These are phyloP conservation scores for Danio choprae DNA, from an alignment of 2,797 vertebrate species.

Conservation along the genomic window DNA sequence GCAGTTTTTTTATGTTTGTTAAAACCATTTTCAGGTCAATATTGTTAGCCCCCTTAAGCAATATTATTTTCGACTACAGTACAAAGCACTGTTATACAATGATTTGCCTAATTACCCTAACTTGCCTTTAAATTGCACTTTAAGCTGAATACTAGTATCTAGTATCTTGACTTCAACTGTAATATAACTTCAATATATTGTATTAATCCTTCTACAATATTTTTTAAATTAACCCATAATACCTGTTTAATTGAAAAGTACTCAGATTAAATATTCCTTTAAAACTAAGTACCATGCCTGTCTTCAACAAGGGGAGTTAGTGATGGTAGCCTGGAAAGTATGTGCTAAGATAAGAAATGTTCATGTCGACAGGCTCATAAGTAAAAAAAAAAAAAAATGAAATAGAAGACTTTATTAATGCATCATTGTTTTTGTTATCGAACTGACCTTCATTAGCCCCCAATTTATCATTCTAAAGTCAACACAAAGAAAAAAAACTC, in stretches of 20 bases:
- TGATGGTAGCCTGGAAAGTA: constrained; percentile 12
- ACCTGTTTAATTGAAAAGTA: neutral
- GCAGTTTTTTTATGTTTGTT: too few species aligned
- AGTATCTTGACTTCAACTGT: too few species aligned
- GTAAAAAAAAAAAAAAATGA: constrained; percentile 9
- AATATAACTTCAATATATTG: too few species aligned
- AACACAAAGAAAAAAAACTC: constrained; percentile 42
- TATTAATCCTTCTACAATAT: neutral
- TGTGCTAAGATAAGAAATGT: constrained; percentile 7
- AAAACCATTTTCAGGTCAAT: too few species aligned
- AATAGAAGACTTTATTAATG: constrained; percentile 10
- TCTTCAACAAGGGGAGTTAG: neutral
- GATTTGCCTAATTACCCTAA: too few species aligned
- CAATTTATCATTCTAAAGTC: constrained; percentile 43
- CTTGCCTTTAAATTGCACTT: too few species aligned
- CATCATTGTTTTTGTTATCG: constrained; percentile 37
- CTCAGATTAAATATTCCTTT: neutral
- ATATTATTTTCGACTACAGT: too few species aligned
- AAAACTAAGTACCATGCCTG: constrained; percentile 20
- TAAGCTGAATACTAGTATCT: too few species aligned
- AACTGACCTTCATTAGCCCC: constrained; percentile 41
- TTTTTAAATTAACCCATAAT: neutral
- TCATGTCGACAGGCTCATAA: neutral
- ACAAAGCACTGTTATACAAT: too few species aligned
- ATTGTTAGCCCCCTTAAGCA: too few species aligned